These are phyloP conservation scores for Numenius phaeopus DNA, from an alignment of 2,797 vertebrate genomes.

Conservation along the genomic window DNA sequence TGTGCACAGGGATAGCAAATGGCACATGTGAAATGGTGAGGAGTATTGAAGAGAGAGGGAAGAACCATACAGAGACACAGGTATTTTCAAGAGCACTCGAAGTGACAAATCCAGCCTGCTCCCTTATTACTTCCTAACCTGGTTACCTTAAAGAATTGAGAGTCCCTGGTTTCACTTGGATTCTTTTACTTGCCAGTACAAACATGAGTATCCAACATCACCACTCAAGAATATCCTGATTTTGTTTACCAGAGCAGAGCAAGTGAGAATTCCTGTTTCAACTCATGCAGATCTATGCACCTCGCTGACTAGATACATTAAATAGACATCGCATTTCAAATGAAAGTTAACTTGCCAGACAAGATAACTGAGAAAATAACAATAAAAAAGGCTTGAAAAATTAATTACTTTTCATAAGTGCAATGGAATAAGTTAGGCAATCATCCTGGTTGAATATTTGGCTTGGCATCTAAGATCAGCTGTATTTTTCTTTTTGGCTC, in stretches of 20 bases:
- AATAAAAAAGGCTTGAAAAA: not conserved
- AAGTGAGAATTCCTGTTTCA: not conserved
- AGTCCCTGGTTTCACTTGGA: not conserved
- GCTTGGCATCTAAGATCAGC: slow-evolving; percentile 23
- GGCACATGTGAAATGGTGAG: not conserved
- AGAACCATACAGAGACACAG: not conserved
- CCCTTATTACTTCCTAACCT: not conserved
- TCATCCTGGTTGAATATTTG: slow-evolving; percentile 14
- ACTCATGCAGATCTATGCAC: not conserved
- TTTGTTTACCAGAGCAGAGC: not conserved
- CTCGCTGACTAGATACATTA: not conserved
- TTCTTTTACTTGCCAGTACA: not conserved
- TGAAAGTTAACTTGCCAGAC: not conserved
- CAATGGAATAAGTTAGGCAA: not conserved
- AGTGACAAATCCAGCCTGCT: not conserved
- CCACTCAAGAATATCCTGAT: not conserved
- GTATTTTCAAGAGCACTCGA: not conserved
- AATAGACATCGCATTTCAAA: not conserved
- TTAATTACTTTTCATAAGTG: not conserved
- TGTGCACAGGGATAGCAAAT: not conserved
- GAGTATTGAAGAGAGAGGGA: not conserved
- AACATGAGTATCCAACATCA: not conserved
- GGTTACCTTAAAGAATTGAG: not conserved
- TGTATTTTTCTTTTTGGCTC: slow-evolving; percentile 16
- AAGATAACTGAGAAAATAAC: not conserved